Percentiles rank a stretch among this genome's conserved stretches.
Evolutionary conservation across 2,797 vertebrate species (phyloP).

Genomic region (Dryobates pubescens): DNA sequence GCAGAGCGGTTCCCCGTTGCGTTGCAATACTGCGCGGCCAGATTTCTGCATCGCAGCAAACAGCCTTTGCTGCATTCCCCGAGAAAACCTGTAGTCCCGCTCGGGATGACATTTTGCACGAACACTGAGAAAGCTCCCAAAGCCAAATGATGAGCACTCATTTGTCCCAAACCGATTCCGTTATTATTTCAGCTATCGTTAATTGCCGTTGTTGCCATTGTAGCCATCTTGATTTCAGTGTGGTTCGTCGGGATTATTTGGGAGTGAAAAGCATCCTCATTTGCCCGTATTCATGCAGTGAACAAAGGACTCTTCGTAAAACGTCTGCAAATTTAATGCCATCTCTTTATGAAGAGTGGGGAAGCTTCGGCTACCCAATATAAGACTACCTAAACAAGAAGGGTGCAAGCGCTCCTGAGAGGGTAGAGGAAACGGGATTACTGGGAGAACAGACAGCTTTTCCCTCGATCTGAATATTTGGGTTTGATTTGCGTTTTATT

Average conservation of each 20-base stretch:
- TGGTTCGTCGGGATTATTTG: background rate
- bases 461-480: background rate
- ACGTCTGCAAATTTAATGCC: background rate
- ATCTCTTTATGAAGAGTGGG: background rate
- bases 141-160: background rate
- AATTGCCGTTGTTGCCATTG: background rate
- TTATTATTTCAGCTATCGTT: background rate
- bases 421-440: background rate
- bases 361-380: background rate
- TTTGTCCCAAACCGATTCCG: background rate
- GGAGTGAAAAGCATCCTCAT: background rate
- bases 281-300: background rate
- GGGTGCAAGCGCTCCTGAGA: background rate
- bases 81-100: background rate
- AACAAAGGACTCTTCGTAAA: background rate
- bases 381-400: background rate
- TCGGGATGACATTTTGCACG: background rate
- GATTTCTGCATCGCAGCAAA: background rate
- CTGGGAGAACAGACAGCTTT: background rate
- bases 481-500: constrained; percentile 46
- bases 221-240: background rate
- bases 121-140: background rate
- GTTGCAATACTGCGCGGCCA: background rate
- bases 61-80: background rate
- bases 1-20: background rate